Evolutionary conservation across 2,888 invertebrate species (phyloP).

Genomic region (Papilio gigon): DNA sequence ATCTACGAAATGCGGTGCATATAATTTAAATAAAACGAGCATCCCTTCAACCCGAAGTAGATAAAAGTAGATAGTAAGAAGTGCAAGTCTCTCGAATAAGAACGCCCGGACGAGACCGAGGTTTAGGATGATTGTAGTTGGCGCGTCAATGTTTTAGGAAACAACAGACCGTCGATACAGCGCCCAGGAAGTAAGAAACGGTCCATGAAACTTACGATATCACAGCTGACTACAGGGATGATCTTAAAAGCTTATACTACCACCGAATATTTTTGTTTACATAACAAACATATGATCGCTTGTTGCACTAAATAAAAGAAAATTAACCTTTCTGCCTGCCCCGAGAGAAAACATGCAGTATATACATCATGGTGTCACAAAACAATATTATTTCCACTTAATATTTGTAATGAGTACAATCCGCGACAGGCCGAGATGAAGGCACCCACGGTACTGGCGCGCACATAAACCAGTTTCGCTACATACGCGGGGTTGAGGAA

Average conservation of each 20-base stretch:
- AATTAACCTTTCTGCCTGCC: constrained; percentile 12
- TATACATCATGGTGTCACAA: constrained; percentile 20
- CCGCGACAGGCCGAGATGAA: background rate
- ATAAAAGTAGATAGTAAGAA: background rate
- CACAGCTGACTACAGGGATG: no score
- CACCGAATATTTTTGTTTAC: background rate
- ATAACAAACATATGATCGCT: background rate
- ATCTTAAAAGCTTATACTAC: no score
- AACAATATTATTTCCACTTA: background rate
- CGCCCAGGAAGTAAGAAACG: no score
- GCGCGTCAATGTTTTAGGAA: no score
- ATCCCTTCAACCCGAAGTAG: no score
- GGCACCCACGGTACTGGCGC: background rate
- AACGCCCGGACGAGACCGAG: background rate
- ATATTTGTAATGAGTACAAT: background rate
- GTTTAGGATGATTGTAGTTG: background rate
- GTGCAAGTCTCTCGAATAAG: background rate
- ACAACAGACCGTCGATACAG: background rate
- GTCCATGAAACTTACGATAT: no score
- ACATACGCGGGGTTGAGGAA: constrained; percentile 24
- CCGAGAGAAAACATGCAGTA: constrained; percentile 24
- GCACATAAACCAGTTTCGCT: background rate
- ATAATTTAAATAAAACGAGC: no score
- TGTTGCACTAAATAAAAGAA: background rate
- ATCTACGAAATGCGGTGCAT: no score